Percentiles rank a stretch among this genome's conserved stretches.
Evolutionary conservation across 1,140 invertebrate genomes (phyloP).

Genomic region (Phocides pigmalion): DNA sequence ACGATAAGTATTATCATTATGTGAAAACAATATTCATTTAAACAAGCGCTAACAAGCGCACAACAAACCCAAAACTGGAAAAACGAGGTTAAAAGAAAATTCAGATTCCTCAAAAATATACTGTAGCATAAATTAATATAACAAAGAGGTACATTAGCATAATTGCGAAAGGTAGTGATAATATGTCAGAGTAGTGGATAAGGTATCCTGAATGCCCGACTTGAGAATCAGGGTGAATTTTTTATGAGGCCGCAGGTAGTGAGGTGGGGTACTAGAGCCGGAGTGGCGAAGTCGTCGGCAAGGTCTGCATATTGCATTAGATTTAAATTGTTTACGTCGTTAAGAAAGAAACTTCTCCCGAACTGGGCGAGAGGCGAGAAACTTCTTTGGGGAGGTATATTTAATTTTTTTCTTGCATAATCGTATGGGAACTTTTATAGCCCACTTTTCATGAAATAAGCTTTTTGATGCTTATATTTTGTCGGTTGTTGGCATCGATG

Average conservation of each 20-base stretch:
- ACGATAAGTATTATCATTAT: background rate
- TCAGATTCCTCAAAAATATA: background rate
- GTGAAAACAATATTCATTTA: background rate
- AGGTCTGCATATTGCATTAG: conserved; percentile 79
- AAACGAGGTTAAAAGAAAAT: background rate
- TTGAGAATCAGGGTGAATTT: conserved; percentile 58
- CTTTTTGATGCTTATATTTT: background rate
- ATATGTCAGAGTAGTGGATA: conserved; percentile 10
- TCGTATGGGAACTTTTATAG: conserved; percentile 20
- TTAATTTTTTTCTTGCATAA: conserved; percentile 52
- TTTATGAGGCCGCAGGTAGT: conserved; percentile 65
- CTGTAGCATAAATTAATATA: conserved; percentile 6
- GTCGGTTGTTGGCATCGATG: background rate
- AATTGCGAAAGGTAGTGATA: conserved; percentile 9
- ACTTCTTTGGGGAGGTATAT: conserved; percentile 52
- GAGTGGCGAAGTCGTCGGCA: conserved; percentile 48
- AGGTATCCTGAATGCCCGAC: conserved; percentile 13
- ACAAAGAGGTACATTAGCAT: conserved; percentile 8
- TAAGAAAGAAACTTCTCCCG: conserved; percentile 73
- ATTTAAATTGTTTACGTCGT: conserved; percentile 83
- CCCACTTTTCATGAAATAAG: background rate
- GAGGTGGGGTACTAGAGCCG: conserved; percentile 35
- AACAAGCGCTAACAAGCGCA: background rate
- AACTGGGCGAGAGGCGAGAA: conserved; percentile 55
- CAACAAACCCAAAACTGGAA: background rate